Conservation (phyloP, 2,113 vertebrate species). For the Sylvia atricapilla region DNA sequence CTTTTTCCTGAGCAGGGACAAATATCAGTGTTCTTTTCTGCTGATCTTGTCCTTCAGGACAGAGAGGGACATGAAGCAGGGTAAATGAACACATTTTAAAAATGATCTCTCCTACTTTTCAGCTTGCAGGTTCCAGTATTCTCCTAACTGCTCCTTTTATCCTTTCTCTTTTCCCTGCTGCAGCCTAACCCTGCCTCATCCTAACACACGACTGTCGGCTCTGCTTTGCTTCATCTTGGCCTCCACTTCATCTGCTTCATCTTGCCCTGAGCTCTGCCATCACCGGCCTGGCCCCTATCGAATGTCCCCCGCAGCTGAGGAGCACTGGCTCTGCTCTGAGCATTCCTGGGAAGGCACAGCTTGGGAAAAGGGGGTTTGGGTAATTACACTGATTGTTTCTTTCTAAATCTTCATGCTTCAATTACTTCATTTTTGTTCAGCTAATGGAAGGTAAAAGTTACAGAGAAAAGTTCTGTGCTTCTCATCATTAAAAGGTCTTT, state of each 20-base stretch:
- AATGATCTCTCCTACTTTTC: not conserved
- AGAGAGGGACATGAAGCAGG: not conserved
- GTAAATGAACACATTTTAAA: not conserved
- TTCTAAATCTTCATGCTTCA: not conserved
- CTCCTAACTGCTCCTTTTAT: not conserved
- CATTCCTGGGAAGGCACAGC: not conserved
- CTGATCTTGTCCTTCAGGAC: not conserved
- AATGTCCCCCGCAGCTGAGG: not conserved
- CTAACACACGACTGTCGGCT: not conserved
- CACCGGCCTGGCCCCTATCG: not conserved
- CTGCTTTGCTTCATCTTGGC: not conserved
- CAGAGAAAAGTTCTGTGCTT: not conserved
- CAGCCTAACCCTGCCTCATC: not conserved
- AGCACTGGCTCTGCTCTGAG: not conserved
- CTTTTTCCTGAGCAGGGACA: not conserved
- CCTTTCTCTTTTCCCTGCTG: not conserved
- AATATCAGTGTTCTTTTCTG: not conserved
- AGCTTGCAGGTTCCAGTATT: not conserved
- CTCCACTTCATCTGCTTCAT: not conserved
- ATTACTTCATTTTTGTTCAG: not conserved
- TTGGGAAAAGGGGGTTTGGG: not conserved
- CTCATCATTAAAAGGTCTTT: not conserved
- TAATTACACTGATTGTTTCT: not conserved
- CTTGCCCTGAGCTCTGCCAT: not conserved
- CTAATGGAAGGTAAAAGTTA: not conserved